These are phyloP conservation scores for Harpagoxenus sublaevis DNA, from an alignment of 2,888 invertebrate species.

Conservation along the genomic window DNA sequence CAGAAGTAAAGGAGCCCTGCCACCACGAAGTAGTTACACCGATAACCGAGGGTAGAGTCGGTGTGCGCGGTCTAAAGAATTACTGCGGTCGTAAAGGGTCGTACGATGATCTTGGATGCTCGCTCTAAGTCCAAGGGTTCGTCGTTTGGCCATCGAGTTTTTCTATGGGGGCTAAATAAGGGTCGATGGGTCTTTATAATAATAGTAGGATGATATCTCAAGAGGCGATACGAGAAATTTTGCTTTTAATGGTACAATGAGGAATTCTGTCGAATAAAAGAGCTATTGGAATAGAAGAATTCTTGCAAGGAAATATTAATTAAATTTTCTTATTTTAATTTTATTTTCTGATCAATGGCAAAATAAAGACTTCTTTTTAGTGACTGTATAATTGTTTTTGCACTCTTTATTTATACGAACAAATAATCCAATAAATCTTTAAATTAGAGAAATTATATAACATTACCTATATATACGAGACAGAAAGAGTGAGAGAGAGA, in stretches of 20 bases:
- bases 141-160: slow-evolving; percentile 15
- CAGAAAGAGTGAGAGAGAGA: not conserved
- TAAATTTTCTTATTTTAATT: not conserved
- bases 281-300: not conserved
- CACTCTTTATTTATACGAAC: not conserved
- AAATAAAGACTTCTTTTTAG: not conserved
- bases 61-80: slow-evolving; percentile 56
- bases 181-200: not conserved
- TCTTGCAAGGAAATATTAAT: not conserved
- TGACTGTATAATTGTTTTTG: not conserved
- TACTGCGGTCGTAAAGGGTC: slow-evolving; percentile 62
- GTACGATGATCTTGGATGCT: slow-evolving; percentile 32
- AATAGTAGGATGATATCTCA: not conserved
- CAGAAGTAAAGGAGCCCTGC: slow-evolving; percentile 5
- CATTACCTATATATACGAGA: not conserved
- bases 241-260: not conserved
- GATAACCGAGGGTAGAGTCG: slow-evolving; percentile 7
- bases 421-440: not conserved
- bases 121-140: slow-evolving; percentile 54
- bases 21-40: slow-evolving; percentile 39
- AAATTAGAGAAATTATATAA: not conserved
- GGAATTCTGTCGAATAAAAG: not conserved
- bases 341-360: not conserved
- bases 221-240: slow-evolving; percentile 14
- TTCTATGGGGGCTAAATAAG: slow-evolving; percentile 7